Conservation (phyloP, 2,888 invertebrate species). For the Criorhina ranunculi region DNA sequence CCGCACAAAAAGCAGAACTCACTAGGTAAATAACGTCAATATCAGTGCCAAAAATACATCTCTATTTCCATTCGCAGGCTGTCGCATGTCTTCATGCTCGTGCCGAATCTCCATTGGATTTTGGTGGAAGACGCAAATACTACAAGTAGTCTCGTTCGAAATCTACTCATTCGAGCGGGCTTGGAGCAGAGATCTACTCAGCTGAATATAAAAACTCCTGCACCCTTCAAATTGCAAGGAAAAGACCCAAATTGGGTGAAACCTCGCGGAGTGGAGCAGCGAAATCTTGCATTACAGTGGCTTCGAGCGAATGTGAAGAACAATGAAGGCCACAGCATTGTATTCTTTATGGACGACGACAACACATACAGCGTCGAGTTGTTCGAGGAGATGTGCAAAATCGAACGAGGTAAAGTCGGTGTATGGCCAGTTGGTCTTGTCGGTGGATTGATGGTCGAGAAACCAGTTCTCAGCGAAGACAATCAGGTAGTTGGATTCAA, state of each 20-base stretch:
- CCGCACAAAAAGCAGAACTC: constrained; percentile 96
- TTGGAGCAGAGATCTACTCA: constrained; percentile 86
- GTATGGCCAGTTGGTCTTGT: constrained; percentile 98
- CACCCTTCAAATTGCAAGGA: constrained; percentile 87
- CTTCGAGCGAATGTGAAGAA: constrained; percentile 83
- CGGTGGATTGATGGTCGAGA: constrained; percentile 96
- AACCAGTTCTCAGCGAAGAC: constrained; percentile 90
- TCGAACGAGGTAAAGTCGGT: constrained; percentile 90
- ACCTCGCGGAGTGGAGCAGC: constrained; percentile 95
- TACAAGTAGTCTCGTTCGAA: constrained; percentile 87
- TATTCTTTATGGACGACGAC: constrained; percentile 99
- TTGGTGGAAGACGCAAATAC: constrained; percentile 93
- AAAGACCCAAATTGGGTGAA: constrained; percentile 90
- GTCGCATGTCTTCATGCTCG: constrained; percentile 93
- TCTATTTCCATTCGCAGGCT: constrained; percentile 86
- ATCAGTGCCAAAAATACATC: neutral
- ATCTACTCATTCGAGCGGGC: constrained; percentile 86
- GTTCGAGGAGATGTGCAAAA: constrained; percentile 94
- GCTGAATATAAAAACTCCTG: constrained; percentile 89
- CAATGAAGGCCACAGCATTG: constrained; percentile 86
- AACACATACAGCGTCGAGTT: constrained; percentile 96
- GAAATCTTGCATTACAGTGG: constrained; percentile 95
- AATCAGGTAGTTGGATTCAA: constrained; percentile 87
- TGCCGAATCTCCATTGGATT: constrained; percentile 96
- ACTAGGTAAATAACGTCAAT: constrained; percentile 87